Percentiles rank a stretch among this genome's conserved stretches.
These are phyloP conservation scores for Apodemia zela DNA, from an alignment of 2,888 invertebrate genomes.

Conservation along the genomic window DNA sequence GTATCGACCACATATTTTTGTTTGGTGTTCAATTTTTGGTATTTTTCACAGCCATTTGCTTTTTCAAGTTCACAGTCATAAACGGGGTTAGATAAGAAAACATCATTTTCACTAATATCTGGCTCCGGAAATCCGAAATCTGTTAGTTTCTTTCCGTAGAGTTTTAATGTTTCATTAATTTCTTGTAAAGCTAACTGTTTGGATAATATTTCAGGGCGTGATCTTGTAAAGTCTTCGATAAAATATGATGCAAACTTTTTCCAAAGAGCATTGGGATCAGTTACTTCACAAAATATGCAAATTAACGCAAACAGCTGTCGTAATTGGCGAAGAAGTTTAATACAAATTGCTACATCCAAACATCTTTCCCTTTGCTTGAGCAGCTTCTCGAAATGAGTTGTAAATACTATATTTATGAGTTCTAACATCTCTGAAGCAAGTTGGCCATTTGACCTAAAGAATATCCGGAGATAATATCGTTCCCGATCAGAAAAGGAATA, in stretches of 20 bases:
- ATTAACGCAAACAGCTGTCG: constrained; percentile 18
- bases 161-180: constrained; percentile 16
- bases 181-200: constrained; percentile 18
- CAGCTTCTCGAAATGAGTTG: constrained; percentile 19
- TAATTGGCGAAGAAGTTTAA: constrained; percentile 16
- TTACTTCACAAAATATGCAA: constrained; percentile 16
- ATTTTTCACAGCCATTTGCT: constrained; percentile 18
- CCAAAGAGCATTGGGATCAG: constrained; percentile 16
- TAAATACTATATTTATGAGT: constrained; percentile 11
- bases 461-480: constrained; percentile 33
- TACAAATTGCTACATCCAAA: constrained; percentile 18
- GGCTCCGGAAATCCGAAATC: constrained; percentile 15
- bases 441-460: constrained; percentile 34
- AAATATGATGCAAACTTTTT: constrained; percentile 16
- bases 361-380: constrained; percentile 18
- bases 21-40: constrained; percentile 19
- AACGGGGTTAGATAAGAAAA: constrained; percentile 18
- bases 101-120: constrained; percentile 16
- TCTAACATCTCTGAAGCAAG: constrained; percentile 27
- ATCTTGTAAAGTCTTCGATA: constrained; percentile 17
- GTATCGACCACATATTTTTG: constrained; percentile 19
- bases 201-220: constrained; percentile 15
- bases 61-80: constrained; percentile 15
- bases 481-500: constrained; percentile 11
- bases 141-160: constrained; percentile 18